These are phyloP conservation scores for Rhinella marina DNA, from an alignment of 2,797 vertebrate genomes.

Conservation along the genomic window DNA sequence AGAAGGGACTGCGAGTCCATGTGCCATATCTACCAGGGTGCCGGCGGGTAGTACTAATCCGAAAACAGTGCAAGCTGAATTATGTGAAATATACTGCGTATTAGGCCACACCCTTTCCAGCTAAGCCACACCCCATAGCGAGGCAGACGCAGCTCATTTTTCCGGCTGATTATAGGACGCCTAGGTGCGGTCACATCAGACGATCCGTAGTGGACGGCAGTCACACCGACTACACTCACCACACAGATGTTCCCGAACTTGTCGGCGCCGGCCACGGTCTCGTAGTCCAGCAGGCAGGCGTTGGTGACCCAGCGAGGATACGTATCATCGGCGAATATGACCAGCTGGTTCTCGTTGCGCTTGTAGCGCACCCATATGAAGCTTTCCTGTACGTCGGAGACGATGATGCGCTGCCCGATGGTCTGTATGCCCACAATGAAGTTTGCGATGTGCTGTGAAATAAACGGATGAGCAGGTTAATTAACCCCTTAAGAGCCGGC, in stretches of 20 bases:
- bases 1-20: no score
- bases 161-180: no score
- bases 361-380: slow-evolving; percentile 98
- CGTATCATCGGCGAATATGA: slow-evolving; percentile 97
- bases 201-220: no score
- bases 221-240: slow-evolving; percentile 75
- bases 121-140: no score
- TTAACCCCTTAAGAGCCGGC: neutral
- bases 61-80: no score
- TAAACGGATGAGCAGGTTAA: neutral
- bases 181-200: no score
- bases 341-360: slow-evolving; percentile 96
- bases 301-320: slow-evolving; percentile 98
- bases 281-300: slow-evolving; percentile 92
- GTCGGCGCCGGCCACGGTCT: slow-evolving; percentile 96
- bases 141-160: no score
- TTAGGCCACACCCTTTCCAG: no score
- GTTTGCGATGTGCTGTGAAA: slow-evolving; percentile 89
- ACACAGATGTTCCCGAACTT: slow-evolving; percentile 98
- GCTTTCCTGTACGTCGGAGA: slow-evolving; percentile 95
- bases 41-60: no score
- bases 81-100: no score
- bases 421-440: slow-evolving; percentile 93
- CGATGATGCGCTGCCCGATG: slow-evolving; percentile 92
- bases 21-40: no score